These are phyloP conservation scores for Pristionchus japonicus DNA, from an alignment of 2,888 invertebrate species.

Conservation along the genomic window DNA sequence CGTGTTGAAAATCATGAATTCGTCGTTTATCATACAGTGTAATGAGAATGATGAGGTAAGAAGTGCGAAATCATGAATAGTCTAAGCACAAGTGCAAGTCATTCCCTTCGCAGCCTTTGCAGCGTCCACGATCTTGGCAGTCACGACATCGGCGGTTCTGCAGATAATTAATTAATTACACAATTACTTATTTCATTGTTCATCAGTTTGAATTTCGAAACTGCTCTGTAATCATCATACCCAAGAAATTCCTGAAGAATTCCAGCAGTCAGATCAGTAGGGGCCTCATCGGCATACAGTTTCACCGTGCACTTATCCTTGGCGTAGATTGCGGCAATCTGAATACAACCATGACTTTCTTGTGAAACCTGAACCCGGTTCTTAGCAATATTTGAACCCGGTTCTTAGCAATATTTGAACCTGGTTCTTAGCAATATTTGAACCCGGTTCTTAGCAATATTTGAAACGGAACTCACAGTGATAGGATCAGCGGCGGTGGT, in stretches of 20 bases:
- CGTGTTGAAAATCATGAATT: no score
- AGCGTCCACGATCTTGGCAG: not conserved
- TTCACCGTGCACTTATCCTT: not conserved
- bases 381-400: not conserved
- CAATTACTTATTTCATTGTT: no score
- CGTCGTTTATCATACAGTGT: not conserved
- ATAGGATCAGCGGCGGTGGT: not conserved
- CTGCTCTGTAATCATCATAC: no score
- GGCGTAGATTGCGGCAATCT: constrained; percentile 1
- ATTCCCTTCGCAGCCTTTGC: not conserved
- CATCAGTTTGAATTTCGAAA: no score
- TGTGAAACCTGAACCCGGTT: no score
- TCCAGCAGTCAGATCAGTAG: not conserved
- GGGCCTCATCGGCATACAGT: not conserved
- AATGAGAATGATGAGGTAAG: not conserved
- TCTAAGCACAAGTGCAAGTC: not conserved
- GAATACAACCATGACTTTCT: no score
- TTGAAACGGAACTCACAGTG: not conserved
- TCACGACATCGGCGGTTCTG: not conserved
- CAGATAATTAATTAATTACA: not conserved
- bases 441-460: not conserved
- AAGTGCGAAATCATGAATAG: not conserved
- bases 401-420: not conserved
- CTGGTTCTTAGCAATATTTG: not conserved
- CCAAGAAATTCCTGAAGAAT: not conserved